These are phyloP conservation scores for Agapornis canus DNA, from an alignment of 2,797 vertebrate species.

Conservation along the genomic window DNA sequence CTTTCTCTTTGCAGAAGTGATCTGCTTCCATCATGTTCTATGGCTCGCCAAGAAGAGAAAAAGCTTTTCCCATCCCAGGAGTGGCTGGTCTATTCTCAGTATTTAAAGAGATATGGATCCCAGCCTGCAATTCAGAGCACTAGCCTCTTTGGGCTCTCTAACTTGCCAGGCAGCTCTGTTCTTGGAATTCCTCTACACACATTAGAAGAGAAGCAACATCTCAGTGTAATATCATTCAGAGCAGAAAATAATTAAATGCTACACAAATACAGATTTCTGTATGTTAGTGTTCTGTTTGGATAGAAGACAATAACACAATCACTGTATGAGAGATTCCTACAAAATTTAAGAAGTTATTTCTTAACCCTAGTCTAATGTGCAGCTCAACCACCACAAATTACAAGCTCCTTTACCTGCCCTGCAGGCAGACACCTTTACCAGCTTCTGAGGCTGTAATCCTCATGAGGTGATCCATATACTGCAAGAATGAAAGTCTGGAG, in stretches of 20 bases:
- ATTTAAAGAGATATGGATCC: background rate
- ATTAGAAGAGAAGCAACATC: background rate
- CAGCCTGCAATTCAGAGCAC: background rate
- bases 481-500: background rate
- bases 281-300: background rate
- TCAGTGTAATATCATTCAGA: background rate
- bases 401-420: background rate
- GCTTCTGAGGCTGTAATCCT: background rate
- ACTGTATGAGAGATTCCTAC: background rate
- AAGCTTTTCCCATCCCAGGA: background rate
- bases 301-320: background rate
- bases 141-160: background rate
- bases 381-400: background rate
- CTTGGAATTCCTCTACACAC: background rate
- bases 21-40: background rate
- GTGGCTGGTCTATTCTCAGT: background rate
- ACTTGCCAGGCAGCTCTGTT: background rate
- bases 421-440: background rate
- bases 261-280: background rate
- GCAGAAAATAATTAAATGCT: background rate
- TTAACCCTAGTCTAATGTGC: background rate
- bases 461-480: background rate
- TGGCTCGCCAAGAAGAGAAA: background rate
- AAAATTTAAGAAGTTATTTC: background rate
- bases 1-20: background rate